Percentiles rank a stretch among this genome's conserved stretches.
Conservation (phyloP, 1,140 invertebrate species). For the Pararge aegeria region DNA sequence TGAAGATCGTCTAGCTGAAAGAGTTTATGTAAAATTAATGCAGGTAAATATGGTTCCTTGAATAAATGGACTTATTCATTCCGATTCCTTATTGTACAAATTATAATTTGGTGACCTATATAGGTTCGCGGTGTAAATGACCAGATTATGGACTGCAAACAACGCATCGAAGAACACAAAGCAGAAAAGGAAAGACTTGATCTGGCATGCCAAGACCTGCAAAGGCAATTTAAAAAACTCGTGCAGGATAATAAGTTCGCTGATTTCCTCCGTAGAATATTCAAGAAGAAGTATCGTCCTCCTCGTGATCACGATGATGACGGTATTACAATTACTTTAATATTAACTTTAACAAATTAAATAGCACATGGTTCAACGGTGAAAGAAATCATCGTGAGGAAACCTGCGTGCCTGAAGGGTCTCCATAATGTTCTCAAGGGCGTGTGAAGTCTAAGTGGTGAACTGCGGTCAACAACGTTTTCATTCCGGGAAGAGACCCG, state of each 20-base stretch:
- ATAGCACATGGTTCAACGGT: no score
- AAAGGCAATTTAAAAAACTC: conserved; percentile 80
- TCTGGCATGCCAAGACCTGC: conserved; percentile 80
- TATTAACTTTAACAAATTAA: no score
- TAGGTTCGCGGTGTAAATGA: conserved; percentile 71
- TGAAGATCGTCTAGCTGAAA: conserved; percentile 83
- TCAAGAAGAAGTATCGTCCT: conserved; percentile 86
- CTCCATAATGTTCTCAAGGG: no score
- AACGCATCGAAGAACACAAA: conserved; percentile 81
- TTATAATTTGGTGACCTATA: neutral
- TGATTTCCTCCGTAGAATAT: conserved; percentile 87
- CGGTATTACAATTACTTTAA: conserved; percentile 46
- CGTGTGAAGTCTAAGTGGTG: no score
- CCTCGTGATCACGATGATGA: conserved; percentile 72
- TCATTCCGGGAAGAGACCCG: no score
- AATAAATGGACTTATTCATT: neutral
- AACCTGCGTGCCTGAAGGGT: no score
- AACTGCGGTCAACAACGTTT: no score
- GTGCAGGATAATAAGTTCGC: conserved; percentile 87
- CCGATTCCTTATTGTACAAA: neutral
- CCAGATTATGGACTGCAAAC: conserved; percentile 77
- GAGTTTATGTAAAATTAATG: conserved; percentile 81
- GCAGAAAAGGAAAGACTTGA: conserved; percentile 80
- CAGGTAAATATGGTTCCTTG: conserved; percentile 60
- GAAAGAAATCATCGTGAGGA: no score